Conservation (phyloP, 2,888 invertebrate species). For the Macrosiphum euphorbiae region DNA sequence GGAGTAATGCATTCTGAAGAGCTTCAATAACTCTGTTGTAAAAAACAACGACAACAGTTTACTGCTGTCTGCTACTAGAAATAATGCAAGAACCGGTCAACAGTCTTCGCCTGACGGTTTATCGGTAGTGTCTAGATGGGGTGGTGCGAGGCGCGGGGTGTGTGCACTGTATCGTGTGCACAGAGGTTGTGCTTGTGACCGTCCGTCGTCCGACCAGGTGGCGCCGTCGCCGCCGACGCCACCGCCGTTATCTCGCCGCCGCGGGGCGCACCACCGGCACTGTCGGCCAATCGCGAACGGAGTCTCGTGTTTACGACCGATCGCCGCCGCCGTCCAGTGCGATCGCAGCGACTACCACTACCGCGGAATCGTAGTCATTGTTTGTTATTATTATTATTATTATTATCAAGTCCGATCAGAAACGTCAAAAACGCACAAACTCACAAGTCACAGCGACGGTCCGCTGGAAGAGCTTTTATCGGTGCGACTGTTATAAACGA, state of each 20-base stretch:
- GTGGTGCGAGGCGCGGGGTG: background rate
- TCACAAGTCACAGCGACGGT: background rate
- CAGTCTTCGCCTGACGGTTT: no score
- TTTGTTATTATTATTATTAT: background rate
- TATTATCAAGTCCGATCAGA: background rate
- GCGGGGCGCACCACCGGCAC: background rate
- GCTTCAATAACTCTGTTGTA: background rate
- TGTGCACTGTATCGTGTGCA: background rate
- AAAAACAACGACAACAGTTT: background rate
- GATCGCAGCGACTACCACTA: background rate
- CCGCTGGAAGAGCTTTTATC: background rate
- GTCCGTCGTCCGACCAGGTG: conserved; percentile 19
- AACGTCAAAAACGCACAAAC: background rate
- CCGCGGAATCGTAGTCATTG: background rate
- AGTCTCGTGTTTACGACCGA: conserved; percentile 17
- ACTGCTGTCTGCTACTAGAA: no score
- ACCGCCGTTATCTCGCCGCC: conserved; percentile 27
- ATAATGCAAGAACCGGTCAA: no score
- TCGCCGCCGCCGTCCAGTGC: background rate
- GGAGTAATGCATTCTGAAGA: background rate
- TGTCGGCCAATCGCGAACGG: conserved; percentile 21
- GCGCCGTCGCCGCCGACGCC: background rate
- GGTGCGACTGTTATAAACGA: background rate
- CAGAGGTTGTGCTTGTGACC: background rate
- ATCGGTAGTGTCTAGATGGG: no score